phyloP scores from a whole-genome alignment of 2,113 vertebrate genomes.

The Mirounga angustirostris region DNA sequence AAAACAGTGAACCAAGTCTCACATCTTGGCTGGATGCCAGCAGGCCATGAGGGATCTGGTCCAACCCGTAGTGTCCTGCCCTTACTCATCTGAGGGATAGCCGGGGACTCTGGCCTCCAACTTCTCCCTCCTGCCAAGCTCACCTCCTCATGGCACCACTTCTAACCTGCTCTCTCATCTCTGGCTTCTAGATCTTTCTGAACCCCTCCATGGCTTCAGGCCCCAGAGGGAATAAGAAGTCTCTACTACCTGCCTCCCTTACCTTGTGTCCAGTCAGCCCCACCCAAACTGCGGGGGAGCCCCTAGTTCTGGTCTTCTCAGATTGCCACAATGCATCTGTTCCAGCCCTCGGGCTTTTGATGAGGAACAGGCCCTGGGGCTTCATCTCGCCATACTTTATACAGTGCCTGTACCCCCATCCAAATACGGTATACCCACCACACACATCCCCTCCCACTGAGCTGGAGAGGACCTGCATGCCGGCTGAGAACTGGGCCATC shows the following conservation, averaged over 20 bases:
- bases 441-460: neutral
- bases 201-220: neutral
- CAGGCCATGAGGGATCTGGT: neutral
- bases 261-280: neutral
- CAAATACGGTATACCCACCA: neutral
- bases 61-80: neutral
- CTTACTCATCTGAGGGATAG: neutral
- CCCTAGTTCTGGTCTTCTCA: neutral
- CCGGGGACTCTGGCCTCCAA: neutral
- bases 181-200: neutral
- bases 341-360: neutral
- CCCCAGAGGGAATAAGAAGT: neutral
- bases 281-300: neutral
- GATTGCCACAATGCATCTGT: rapidly evolving
- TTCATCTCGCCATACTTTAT: neutral
- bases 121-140: neutral
- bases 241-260: neutral
- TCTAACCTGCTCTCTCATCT: neutral
- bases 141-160: neutral
- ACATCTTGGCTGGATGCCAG: neutral
- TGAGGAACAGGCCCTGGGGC: neutral
- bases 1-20: neutral
- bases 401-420: neutral
- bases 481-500: neutral
- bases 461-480: neutral